Percentiles rank a stretch among this genome's conserved stretches.
These are phyloP conservation scores for Portevinia maculata DNA, from an alignment of 2,888 invertebrate species.

Conservation along the genomic window DNA sequence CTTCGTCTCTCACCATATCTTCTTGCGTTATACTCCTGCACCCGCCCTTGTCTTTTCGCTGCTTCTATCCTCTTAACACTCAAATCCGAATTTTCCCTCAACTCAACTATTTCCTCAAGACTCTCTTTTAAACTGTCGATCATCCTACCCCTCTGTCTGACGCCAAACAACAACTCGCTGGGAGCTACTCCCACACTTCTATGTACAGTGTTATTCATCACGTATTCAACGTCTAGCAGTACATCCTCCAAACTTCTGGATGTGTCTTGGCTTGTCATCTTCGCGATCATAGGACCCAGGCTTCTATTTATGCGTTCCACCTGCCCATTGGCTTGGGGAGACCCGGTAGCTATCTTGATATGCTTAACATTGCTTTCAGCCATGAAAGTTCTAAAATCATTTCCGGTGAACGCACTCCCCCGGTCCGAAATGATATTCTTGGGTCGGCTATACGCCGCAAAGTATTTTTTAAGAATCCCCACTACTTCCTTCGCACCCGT, in stretches of 20 bases:
- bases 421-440: not conserved
- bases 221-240: not conserved
- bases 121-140: slow-evolving; percentile 5
- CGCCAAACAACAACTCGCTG: not conserved
- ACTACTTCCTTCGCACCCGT: not conserved
- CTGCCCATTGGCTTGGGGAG: not conserved
- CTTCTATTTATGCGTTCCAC: slow-evolving; percentile 14
- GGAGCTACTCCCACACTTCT: slow-evolving; percentile 12
- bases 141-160: slow-evolving; percentile 4
- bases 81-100: not conserved
- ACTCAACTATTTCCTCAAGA: not conserved
- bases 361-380: not conserved
- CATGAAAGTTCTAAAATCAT: not conserved
- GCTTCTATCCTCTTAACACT: slow-evolving; percentile 4
- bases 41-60: not conserved
- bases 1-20: not conserved
- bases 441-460: not conserved
- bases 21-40: not conserved
- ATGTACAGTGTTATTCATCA: slow-evolving; percentile 9
- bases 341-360: not conserved
- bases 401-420: not conserved
- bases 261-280: not conserved
- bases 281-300: slow-evolving; percentile 6
- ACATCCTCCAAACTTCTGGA: not conserved
- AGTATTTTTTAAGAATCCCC: not conserved